phyloP scores from a whole-genome alignment of 92 coral and sea anemone genomes.

The Zoanthus gigantus region DNA sequence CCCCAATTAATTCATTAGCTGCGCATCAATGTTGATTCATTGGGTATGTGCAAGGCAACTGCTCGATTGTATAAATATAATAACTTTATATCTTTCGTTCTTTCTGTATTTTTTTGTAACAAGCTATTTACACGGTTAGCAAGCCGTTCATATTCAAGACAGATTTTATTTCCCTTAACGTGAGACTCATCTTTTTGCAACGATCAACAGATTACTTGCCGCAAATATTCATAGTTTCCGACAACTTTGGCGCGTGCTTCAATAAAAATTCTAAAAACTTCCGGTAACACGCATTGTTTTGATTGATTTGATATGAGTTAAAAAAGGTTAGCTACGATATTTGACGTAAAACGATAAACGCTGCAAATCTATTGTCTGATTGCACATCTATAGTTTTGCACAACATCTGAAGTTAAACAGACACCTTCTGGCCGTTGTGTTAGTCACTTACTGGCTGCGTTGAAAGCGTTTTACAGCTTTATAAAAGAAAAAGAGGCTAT shows the following conservation, averaged over 20 bases:
- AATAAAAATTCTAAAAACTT: conserved; percentile 49
- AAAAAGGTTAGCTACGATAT: not conserved
- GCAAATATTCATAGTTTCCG: conserved; percentile 46
- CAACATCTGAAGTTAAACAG: not conserved
- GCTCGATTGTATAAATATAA: not conserved
- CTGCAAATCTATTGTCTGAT: not conserved
- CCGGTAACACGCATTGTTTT: conserved; percentile 44
- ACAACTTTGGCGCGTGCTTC: conserved; percentile 31
- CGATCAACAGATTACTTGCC: conserved; percentile 15
- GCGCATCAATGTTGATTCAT: not conserved
- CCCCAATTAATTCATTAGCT: not conserved
- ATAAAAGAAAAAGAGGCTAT: not conserved
- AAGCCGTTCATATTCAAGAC: not conserved
- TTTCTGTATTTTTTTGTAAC: not conserved
- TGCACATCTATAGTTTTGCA: conserved; percentile 9
- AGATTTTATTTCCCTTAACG: not conserved
- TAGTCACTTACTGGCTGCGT: not conserved
- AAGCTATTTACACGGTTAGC: not conserved
- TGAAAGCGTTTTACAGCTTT: not conserved
- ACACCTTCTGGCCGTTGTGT: not conserved
- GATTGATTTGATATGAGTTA: conserved; percentile 43
- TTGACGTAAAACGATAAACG: conserved; percentile 41
- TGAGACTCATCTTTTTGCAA: not conserved
- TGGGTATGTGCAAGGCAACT: not conserved
- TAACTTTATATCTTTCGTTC: not conserved